Evolutionary conservation across 2,888 invertebrate genomes (phyloP).

Genomic region (Volucella zonaria): DNA sequence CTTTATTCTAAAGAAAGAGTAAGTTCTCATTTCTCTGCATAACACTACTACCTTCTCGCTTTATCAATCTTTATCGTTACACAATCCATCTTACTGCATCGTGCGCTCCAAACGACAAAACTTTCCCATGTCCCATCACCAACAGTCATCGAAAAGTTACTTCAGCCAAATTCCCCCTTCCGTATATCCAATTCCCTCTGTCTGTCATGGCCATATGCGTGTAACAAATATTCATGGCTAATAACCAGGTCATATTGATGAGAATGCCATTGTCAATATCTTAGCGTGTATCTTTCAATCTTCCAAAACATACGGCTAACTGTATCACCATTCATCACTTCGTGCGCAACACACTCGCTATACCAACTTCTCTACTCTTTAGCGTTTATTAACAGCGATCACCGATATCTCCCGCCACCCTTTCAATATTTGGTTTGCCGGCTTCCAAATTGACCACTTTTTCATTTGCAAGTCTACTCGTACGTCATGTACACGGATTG

Average conservation of each 20-base stretch:
- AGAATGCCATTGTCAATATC: slow-evolving; percentile 25
- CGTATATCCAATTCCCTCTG: not conserved
- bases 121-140: not conserved
- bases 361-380: slow-evolving; percentile 42
- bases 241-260: slow-evolving; percentile 40
- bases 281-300: slow-evolving; percentile 12
- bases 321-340: slow-evolving; percentile 5
- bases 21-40: no score
- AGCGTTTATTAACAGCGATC: slow-evolving; percentile 64
- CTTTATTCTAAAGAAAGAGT: no score
- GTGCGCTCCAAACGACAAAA: not conserved
- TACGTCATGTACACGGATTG: slow-evolving; percentile 30
- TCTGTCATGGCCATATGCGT: not conserved
- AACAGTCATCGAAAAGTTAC: not conserved
- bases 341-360: slow-evolving; percentile 17
- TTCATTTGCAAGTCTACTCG: slow-evolving; percentile 13
- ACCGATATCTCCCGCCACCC: not conserved
- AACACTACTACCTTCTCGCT: slow-evolving; percentile 11
- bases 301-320: slow-evolving; percentile 37
- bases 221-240: slow-evolving; percentile 25
- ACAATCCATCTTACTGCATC: slow-evolving; percentile 14
- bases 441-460: slow-evolving; percentile 26
- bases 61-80: slow-evolving; percentile 12
- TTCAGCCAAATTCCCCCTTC: not conserved
- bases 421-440: slow-evolving; percentile 41